Base-by-base conservation (phyloP, 2,797 vertebrate species). In the Mallotus villosus region DNA sequence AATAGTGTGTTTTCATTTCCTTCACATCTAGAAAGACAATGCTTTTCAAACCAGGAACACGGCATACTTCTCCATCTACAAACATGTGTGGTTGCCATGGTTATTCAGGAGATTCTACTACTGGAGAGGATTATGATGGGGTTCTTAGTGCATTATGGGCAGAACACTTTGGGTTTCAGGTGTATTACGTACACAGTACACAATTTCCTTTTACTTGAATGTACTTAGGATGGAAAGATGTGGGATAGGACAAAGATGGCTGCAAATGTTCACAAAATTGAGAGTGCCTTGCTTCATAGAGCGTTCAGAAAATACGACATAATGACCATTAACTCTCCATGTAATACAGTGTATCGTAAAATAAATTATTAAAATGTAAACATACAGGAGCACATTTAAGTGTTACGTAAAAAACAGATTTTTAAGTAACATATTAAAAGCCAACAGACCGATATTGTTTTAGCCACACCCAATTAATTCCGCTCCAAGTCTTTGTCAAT, bases 401-500 rank as follows among this genome's bases (percentile, higher is more conserved):
- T 46, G 41, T 46, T 46, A 46, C 9, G 14, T 11, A 46, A 46
- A 80, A 77, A 81, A 79, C 27, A 71, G n/a, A 69, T 80, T 78
- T 83, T 81, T 83, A 85, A 84, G 64, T 75, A 75, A 80, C 70
- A 71, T 76, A 87, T 86, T 87, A 83, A 86, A 89, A 82, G 57
- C 60, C 78, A 78, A 66, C 77, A 73, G 81, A 72, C 75, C 75
- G 53, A 80, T 88, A 83, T 77, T 81, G 70, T 88, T 88, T 87
- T 75, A 81, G 78, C 80, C 79, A 85, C 81, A 78, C 29, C 51
- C 78, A 86, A 86, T 91, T 84, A 85, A 85, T 80, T 79, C 78
- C 69, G 70, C 81, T 82, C 83, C 81, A 84, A 88, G 76, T 85
- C 84, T 84, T 84, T 84, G 83, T 83, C 80, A 73, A 82, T 79